Evolutionary conservation across 2,113 vertebrate species (phyloP).

Genomic region (Fregetta grallaria): DNA sequence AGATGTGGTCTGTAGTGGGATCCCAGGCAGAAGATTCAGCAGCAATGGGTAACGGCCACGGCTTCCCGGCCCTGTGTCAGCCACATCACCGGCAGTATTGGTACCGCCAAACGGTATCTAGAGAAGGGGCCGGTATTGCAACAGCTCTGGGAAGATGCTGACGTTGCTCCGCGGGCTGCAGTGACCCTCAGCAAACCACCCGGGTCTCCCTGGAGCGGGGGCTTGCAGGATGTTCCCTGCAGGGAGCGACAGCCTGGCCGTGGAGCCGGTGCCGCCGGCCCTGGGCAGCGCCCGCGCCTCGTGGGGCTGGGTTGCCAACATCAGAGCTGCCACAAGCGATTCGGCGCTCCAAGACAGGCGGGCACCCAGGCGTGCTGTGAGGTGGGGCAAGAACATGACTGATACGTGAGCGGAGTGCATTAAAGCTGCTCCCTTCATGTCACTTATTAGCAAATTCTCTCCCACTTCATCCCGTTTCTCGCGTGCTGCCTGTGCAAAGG

Average conservation of each 20-base stretch:
- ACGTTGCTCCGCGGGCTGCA: accelerated
- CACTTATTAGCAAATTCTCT: not conserved
- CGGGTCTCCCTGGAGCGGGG: accelerated
- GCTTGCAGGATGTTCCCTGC: not conserved
- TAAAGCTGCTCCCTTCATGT: not conserved
- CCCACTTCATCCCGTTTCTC: not conserved
- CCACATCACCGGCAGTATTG: not conserved
- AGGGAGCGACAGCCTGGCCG: not conserved
- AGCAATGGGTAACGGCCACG: not conserved
- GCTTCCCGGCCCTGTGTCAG: not conserved
- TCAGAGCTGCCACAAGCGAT: accelerated
- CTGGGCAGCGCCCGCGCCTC: accelerated
- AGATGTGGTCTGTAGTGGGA: too few species aligned
- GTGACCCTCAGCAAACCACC: not conserved
- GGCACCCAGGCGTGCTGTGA: not conserved
- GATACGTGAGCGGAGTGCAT: not conserved
- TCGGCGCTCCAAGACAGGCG: not conserved
- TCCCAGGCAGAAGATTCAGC: not conserved
- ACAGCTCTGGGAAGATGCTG: not conserved
- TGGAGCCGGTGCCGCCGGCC: accelerated
- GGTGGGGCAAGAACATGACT: not conserved
- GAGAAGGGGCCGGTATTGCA: not conserved
- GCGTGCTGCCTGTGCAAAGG: not conserved
- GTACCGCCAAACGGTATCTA: accelerated
- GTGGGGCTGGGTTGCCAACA: not conserved